These are phyloP conservation scores for Ophraella communa DNA, from an alignment of 2,888 invertebrate genomes.

Conservation along the genomic window DNA sequence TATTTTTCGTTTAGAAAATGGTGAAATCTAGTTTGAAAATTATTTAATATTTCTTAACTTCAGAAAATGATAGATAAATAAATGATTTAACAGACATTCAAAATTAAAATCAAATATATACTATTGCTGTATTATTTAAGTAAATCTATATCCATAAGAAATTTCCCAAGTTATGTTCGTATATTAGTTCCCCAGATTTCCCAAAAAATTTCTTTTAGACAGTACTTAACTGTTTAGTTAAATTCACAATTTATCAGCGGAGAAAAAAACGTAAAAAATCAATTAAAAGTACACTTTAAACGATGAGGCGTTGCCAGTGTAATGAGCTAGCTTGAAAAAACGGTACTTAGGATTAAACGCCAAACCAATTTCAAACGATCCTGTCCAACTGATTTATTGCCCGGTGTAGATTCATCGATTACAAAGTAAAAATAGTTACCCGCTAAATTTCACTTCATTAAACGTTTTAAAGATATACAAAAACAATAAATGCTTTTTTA, in stretches of 20 bases:
- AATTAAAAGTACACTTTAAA: not conserved
- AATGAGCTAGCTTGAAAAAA: not conserved
- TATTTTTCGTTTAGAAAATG: no score
- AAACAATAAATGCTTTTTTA: no score
- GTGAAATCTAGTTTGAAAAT: no score
- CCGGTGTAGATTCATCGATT: not conserved
- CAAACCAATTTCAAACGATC: not conserved
- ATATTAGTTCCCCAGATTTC: not conserved
- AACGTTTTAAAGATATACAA: no score
- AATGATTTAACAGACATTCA: no score
- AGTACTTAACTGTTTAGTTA: not conserved
- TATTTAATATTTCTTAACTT: no score
- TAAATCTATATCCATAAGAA: no score
- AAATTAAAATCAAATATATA: no score
- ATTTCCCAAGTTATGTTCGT: no score
- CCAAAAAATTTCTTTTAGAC: not conserved
- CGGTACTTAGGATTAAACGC: not conserved
- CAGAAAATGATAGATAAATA: no score
- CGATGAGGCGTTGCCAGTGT: not conserved
- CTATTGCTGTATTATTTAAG: no score
- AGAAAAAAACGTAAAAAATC: conserved; percentile 3
- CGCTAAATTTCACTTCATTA: no score
- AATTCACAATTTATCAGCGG: not conserved
- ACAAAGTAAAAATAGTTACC: not conserved
- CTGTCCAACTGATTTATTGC: not conserved